These are phyloP conservation scores for Trogon melanurus DNA, from an alignment of 2,113 vertebrate species.

Conservation along the genomic window DNA sequence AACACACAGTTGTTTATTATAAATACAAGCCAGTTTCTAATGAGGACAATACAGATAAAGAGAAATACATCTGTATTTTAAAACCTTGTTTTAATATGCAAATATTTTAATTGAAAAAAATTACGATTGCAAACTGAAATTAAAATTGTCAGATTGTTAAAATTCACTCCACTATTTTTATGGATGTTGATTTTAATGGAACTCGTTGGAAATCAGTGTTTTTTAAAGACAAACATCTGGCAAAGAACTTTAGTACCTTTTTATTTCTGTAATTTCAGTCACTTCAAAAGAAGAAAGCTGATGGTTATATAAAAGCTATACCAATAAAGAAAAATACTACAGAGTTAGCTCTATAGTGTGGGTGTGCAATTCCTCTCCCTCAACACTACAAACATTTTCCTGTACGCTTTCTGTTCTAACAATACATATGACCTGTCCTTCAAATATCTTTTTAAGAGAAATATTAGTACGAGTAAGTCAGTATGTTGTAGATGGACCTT, in stretches of 20 bases:
- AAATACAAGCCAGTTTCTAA: background rate
- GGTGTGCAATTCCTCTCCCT: background rate
- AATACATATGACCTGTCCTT: background rate
- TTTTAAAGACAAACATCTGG: background rate
- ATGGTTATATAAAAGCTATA: background rate
- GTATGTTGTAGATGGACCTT: background rate
- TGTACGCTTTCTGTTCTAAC: background rate
- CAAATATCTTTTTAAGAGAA: background rate
- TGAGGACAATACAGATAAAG: background rate
- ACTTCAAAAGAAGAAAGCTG: background rate
- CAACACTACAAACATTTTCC: background rate
- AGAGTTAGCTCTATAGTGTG: background rate
- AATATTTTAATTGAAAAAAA: background rate
- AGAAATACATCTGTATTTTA: background rate
- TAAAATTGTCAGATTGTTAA: background rate
- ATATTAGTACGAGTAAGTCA: conserved; percentile 4
- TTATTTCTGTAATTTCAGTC: background rate
- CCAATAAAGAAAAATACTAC: background rate
- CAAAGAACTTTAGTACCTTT: background rate
- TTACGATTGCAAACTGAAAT: background rate
- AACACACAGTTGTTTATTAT: background rate
- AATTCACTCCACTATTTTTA: background rate
- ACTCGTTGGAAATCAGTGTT: background rate
- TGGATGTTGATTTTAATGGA: background rate
- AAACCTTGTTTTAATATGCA: background rate